These are phyloP conservation scores for Microcebus lehilahytsara DNA, from an alignment of 2,113 vertebrate genomes.

Conservation along the genomic window DNA sequence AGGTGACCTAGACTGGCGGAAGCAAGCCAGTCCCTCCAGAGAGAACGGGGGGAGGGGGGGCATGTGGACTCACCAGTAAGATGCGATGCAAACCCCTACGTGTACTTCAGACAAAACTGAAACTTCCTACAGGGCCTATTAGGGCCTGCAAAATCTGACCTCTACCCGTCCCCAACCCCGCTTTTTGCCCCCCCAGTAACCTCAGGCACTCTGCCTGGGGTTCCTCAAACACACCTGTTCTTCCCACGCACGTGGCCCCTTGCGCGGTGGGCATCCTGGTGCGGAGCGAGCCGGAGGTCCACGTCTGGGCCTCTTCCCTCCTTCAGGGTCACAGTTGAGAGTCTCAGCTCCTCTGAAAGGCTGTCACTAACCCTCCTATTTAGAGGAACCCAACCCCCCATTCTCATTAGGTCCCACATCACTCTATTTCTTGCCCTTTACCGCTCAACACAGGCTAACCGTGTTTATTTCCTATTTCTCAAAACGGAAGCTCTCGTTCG, in stretches of 20 bases:
- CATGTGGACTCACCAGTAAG: background rate
- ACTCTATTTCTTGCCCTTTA: background rate
- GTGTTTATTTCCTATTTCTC: background rate
- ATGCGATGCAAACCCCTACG: background rate
- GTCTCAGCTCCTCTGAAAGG: background rate
- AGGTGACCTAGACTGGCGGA: background rate
- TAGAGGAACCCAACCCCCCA: background rate
- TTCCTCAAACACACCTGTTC: background rate
- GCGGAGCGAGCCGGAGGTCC: background rate
- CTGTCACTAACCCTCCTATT: background rate
- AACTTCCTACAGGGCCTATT: background rate
- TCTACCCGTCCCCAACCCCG: background rate
- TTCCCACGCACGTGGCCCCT: too few relatives aligned
- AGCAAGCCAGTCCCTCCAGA: background rate
- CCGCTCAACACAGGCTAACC: background rate
- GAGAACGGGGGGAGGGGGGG: fast-evolving
- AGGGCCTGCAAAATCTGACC: background rate
- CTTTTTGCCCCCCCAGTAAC: background rate
- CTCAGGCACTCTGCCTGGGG: background rate
- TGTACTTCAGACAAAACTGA: background rate
- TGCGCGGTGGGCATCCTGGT: background rate
- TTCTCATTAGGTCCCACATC: background rate
- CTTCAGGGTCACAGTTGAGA: background rate
- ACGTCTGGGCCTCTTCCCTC: too few relatives aligned
- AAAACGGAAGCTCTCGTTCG: background rate